Base-by-base conservation (phyloP, 2,888 invertebrate species). In the Lapara coniferarum region DNA sequence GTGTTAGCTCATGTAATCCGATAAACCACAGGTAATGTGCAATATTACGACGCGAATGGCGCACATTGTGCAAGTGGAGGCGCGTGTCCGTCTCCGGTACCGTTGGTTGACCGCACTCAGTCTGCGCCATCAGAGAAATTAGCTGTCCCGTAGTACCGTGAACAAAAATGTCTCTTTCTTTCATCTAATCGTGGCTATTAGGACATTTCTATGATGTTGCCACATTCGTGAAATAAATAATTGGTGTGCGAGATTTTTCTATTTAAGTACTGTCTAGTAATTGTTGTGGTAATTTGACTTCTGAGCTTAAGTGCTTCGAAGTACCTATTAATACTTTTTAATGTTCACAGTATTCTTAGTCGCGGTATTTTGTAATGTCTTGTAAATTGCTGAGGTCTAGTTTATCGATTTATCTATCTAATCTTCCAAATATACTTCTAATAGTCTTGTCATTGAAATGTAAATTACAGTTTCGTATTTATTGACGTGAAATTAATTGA, bases 41-140 rank as follows among this genome's bases (percentile, higher is more conserved):
- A 68, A 56, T 68, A 56, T 67, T 55, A 66, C 57, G 59, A 44
- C 44, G 53, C 67, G 71, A 67, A 19, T 59, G 49, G 10, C 57
- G 59, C 57, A 67, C n/a, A 53, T 66, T 59, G 30, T 46, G 76
- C 70, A 71, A 70, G 73, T 70, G 68, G 73, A 49, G 49, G 46
- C 70, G 70, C 63, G 53, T 69, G 63, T 59, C 71, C 70, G 56
- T 57, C 74, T 69, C 71, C 73, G 70, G 72, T 82, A 77, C 83
- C 81, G 83, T 83, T 83, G 80, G 69, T 75, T 78, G 82, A 80
- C 82, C 82, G 83, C 74, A 66, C 49, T 58, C n/a, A 53, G 63
- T 63, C 59, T 68, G 59, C 52, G 59, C 30, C 30, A 46, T 25
- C 56, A 57, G 46, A 52, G 51, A 58, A 53, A 25, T 68, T 37